phyloP scores from a whole-genome alignment of 2,888 invertebrate species.

The Ceraclea dissimilis region DNA sequence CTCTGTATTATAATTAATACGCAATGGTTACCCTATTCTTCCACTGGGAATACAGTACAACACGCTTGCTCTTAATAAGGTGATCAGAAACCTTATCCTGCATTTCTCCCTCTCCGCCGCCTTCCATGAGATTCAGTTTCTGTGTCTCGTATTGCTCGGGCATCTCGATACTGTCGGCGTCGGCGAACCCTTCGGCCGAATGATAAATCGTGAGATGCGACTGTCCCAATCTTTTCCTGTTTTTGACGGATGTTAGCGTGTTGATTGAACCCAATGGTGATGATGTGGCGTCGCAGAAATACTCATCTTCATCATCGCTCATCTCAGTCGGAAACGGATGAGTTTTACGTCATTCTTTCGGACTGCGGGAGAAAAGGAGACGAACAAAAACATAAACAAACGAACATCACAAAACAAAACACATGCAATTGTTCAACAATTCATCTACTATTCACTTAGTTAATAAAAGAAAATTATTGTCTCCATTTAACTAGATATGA shows the following conservation, averaged over 20 bases:
- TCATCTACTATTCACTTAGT: too few relatives aligned
- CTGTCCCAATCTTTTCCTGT: slow-evolving; percentile 34
- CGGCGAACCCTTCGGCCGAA: slow-evolving; percentile 46
- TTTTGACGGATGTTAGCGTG: slow-evolving; percentile 12
- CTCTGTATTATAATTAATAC: background rate
- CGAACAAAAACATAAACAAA: background rate
- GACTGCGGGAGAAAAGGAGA: background rate
- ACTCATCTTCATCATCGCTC: slow-evolving; percentile 20
- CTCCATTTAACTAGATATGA: too few relatives aligned
- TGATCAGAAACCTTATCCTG: slow-evolving; percentile 47
- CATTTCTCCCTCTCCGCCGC: background rate
- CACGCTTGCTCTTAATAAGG: slow-evolving; percentile 38
- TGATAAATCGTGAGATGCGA: slow-evolving; percentile 54
- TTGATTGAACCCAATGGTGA: slow-evolving; percentile 14
- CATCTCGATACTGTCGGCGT: slow-evolving; percentile 8
- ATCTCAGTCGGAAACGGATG: slow-evolving; percentile 9
- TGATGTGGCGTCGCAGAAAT: slow-evolving; percentile 19
- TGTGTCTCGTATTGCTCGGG: slow-evolving; percentile 7
- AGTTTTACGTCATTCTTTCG: background rate
- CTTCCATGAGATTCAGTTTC: background rate
- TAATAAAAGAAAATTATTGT: too few relatives aligned
- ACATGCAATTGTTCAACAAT: background rate
- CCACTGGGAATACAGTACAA: slow-evolving; percentile 51
- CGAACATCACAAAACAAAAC: background rate
- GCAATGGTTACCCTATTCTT: slow-evolving; percentile 48